These are phyloP conservation scores for Branchinecta lindahli DNA, from an alignment of 1,140 invertebrate genomes.

Conservation along the genomic window DNA sequence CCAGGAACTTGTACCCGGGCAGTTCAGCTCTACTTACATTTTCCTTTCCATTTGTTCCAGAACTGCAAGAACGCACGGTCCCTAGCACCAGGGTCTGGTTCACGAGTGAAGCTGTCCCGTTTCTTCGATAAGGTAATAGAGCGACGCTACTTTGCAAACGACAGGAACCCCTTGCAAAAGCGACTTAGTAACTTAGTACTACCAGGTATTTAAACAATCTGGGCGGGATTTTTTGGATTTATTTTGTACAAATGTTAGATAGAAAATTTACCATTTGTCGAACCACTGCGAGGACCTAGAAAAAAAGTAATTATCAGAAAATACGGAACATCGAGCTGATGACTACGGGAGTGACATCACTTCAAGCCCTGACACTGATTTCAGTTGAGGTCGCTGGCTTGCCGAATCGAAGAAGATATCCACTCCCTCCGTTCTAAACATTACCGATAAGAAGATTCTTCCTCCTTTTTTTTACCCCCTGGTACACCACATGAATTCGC, in stretches of 20 bases:
- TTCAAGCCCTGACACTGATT: too few species aligned
- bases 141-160: conserved; percentile 43
- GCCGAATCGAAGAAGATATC: too few species aligned
- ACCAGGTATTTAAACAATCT: neutral
- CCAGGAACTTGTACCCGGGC: too few species aligned
- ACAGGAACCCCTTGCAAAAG: conserved; percentile 21
- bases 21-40: too few species aligned
- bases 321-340: too few species aligned
- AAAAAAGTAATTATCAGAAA: neutral
- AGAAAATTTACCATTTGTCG: neutral
- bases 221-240: neutral
- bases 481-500: too few species aligned
- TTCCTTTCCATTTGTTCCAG: conserved; percentile 28
- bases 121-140: conserved; percentile 91
- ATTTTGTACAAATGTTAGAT: neutral
- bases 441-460: too few species aligned
- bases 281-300: neutral
- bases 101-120: conserved; percentile 73
- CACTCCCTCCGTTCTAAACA: too few species aligned
- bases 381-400: too few species aligned
- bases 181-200: neutral
- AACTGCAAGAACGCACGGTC: conserved; percentile 63
- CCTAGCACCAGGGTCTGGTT: conserved; percentile 75
- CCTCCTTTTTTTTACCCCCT: too few species aligned
- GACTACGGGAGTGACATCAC: too few species aligned